Evolutionary conservation across 2,888 invertebrate genomes (phyloP), one percentile per base, ranked within the genome.

Genomic region (Noctua pronuba): DNA sequence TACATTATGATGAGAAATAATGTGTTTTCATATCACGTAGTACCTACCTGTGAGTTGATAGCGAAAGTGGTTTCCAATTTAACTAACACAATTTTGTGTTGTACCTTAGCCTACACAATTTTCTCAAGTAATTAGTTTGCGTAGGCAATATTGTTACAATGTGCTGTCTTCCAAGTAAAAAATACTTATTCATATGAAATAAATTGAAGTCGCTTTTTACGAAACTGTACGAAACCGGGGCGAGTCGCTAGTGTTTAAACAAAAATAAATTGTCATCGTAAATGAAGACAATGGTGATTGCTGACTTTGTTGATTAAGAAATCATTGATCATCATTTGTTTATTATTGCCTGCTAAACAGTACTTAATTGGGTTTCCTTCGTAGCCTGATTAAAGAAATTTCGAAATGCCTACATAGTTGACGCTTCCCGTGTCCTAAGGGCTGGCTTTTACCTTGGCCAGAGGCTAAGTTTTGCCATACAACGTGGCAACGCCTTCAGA

Each of bases 1-100:
- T 58, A 62, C 31, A 31, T 67, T 66, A 44, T 41, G 8, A 71
- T 28, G 55, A 82, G 35, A 68, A 83, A 69, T 65, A 60, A 49
- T 71, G 35, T 38, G 71, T 21, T 77, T 67, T 82, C 65, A 41
- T 69, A 68, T 44, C 41, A 55, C 65, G n/a, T 73, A 73, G 38
- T 58, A 73, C 31, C n/a, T 41, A n/a, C 44, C 35, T 72, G 46
- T 31, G 41, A 24, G 24, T 80, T 44, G 35, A 60, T 60, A 60
- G 44, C 49, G 16, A 81, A 73, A 80, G 35, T 44, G 66, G 74
- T 60, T 60, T 18, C 38, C 58, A 80, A 80, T 79, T 73, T 80
- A 58, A 71, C 44, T 46, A 71, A 78, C 55, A 46, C 55, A 72
- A 80, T 72, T 78, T 78, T 49, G 46, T 72, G 35, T 49, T 46